A percentile compares a stretch with the other conserved stretches of the same genome.
These are phyloP conservation scores for Eulithis testata DNA, from an alignment of 2,888 invertebrate species.

Conservation along the genomic window DNA sequence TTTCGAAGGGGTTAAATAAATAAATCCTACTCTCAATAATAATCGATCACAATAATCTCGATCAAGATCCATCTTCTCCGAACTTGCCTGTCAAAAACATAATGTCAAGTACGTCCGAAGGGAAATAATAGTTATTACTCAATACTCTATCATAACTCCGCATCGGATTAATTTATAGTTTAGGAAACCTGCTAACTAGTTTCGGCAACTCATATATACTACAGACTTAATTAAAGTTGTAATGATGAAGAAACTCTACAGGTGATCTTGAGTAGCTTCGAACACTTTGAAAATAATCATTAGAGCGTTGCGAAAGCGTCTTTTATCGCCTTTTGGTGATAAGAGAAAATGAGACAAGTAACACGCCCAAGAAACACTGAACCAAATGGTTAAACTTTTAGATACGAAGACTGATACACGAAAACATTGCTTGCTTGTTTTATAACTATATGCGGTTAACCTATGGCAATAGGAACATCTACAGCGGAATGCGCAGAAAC, in stretches of 20 bases:
- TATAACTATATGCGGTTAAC: too few species aligned
- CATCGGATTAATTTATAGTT: slow-evolving; percentile 68
- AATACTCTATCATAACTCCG: slow-evolving; percentile 53
- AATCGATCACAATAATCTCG: background rate
- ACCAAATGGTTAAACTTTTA: too few species aligned
- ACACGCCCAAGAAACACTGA: too few species aligned
- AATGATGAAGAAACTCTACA: slow-evolving; percentile 35
- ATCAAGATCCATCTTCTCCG: background rate
- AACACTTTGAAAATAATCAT: slow-evolving; percentile 4
- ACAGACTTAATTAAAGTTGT: slow-evolving; percentile 69
- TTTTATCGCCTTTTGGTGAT: too few species aligned
- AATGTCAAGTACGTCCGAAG: slow-evolving; percentile 2
- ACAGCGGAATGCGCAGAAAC: too few species aligned
- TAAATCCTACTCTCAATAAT: background rate
- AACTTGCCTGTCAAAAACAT: background rate
- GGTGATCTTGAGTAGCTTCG: slow-evolving; percentile 25
- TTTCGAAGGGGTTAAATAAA: too few species aligned
- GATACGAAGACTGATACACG: too few species aligned
- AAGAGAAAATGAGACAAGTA: too few species aligned
- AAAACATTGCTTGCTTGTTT: too few species aligned
- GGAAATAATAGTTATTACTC: slow-evolving; percentile 1
- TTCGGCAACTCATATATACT: slow-evolving; percentile 69
- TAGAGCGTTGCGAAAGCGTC: background rate
- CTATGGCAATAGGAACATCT: too few species aligned
- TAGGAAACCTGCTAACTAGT: slow-evolving; percentile 68